These are phyloP conservation scores for Actenoides hombroni DNA, from an alignment of 2,113 vertebrate species.

Conservation along the genomic window DNA sequence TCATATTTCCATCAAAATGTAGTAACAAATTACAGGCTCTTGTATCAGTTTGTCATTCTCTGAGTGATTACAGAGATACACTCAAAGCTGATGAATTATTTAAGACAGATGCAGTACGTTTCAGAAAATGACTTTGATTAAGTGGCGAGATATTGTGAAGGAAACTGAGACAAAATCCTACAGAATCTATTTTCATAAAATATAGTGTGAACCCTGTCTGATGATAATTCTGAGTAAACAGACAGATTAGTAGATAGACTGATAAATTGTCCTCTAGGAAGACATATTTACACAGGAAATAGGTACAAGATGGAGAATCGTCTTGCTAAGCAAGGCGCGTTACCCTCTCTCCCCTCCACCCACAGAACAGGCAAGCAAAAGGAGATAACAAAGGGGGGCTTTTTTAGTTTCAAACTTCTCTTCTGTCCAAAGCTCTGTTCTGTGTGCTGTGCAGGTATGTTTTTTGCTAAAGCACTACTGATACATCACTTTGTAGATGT, in stretches of 20 bases:
- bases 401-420: background rate
- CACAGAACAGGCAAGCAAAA: background rate
- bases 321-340: background rate
- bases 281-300: background rate
- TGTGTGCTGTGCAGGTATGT: background rate
- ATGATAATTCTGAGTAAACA: background rate
- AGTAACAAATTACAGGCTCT: slow-evolving; percentile 12
- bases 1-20: background rate
- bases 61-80: background rate
- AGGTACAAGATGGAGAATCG: background rate
- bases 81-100: slow-evolving; percentile 34
- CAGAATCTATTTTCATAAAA: slow-evolving; percentile 28
- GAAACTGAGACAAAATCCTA: slow-evolving; percentile 33
- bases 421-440: background rate
- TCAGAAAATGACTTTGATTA: slow-evolving; percentile 32
- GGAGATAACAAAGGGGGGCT: background rate
- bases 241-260: background rate
- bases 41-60: background rate
- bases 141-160: slow-evolving; percentile 1
- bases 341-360: background rate
- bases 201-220: background rate
- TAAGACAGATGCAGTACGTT: slow-evolving; percentile 18
- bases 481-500: background rate
- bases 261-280: background rate
- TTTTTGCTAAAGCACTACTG: background rate